Percentiles rank a stretch among this genome's conserved stretches.
phyloP scores from a whole-genome alignment of 2,888 invertebrate species.

The Scaeva pyrastri region DNA sequence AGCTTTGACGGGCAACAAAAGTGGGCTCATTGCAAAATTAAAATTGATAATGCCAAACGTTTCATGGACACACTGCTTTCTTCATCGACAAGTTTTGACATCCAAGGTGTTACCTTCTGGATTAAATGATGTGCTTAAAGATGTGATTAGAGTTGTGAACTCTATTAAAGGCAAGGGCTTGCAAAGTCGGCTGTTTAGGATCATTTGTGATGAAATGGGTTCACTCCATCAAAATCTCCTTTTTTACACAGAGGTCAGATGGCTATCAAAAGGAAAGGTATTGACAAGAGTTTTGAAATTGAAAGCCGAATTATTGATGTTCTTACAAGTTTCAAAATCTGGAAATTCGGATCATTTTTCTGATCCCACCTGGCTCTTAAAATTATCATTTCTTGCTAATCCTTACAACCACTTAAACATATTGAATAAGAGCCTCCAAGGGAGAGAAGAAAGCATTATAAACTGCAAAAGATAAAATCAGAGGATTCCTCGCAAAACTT shows the following conservation, averaged over 20 bases:
- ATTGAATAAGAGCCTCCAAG: background rate
- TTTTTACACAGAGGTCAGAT: constrained; percentile 31
- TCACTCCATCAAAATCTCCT: constrained; percentile 22
- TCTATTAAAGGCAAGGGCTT: constrained; percentile 29
- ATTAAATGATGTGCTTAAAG: constrained; percentile 14
- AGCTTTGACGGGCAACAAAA: constrained; percentile 28
- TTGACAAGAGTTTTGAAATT: constrained; percentile 12
- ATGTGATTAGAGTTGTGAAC: constrained; percentile 40
- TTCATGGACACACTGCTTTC: constrained; percentile 38
- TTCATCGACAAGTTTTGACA: too few relatives aligned
- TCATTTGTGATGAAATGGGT: constrained; percentile 18
- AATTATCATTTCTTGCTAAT: constrained; percentile 21
- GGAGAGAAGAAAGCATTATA: background rate
- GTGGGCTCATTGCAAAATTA: background rate
- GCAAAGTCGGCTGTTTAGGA: constrained; percentile 28
- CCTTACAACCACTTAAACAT: constrained; percentile 16
- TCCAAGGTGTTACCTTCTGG: constrained; percentile 17
- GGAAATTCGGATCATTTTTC: constrained; percentile 1
- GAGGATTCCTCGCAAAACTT: background rate
- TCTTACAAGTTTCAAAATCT: constrained; percentile 26
- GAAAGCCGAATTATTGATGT: constrained; percentile 29
- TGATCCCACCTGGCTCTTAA: constrained; percentile 22
- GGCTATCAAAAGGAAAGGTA: constrained; percentile 23
- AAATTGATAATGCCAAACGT: constrained; percentile 1
- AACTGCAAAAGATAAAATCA: background rate